phyloP scores from a whole-genome alignment of 2,888 invertebrate species.

The Neoascia interrupta region DNA sequence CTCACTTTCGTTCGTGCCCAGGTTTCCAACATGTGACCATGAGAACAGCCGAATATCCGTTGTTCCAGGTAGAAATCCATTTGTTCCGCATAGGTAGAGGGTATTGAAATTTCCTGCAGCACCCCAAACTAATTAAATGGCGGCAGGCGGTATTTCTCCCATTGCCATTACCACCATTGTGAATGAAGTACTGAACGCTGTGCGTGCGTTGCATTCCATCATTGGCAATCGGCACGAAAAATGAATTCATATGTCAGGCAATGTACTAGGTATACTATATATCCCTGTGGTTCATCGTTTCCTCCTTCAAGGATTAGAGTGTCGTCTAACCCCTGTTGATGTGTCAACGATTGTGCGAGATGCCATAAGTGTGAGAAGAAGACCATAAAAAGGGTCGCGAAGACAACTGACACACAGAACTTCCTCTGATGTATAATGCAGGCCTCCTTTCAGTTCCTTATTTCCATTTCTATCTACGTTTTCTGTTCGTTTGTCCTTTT shows the following conservation, averaged over 20 bases:
- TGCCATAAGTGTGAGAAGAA: conserved; percentile 4
- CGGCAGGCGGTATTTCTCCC: conserved; percentile 45
- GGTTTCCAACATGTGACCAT: background rate
- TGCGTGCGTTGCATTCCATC: conserved; percentile 61
- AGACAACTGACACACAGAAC: conserved; percentile 53
- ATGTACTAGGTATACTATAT: background rate
- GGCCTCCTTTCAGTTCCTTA: conserved; percentile 51
- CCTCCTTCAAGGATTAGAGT: conserved; percentile 43
- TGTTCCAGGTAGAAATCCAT: conserved; percentile 41
- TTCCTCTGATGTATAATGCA: conserved; percentile 19
- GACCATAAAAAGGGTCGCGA: conserved; percentile 43
- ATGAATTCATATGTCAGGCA: conserved; percentile 37
- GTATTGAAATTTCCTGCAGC: conserved; percentile 37
- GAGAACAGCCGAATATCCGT: background rate
- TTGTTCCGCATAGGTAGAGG: background rate
- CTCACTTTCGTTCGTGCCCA: background rate
- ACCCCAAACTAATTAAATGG: conserved; percentile 65
- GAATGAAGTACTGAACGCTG: too few species aligned
- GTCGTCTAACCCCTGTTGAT: conserved; percentile 36
- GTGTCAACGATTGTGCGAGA: conserved; percentile 52
- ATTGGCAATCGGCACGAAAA: conserved; percentile 51
- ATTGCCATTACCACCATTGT: conserved; percentile 21
- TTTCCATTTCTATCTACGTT: conserved; percentile 18
- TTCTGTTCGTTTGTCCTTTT: conserved; percentile 48
- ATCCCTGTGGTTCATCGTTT: conserved; percentile 19